Percentiles rank a stretch among this genome's conserved stretches.
phyloP scores from a whole-genome alignment of 2,797 vertebrate genomes.

The Sylvia borin region DNA sequence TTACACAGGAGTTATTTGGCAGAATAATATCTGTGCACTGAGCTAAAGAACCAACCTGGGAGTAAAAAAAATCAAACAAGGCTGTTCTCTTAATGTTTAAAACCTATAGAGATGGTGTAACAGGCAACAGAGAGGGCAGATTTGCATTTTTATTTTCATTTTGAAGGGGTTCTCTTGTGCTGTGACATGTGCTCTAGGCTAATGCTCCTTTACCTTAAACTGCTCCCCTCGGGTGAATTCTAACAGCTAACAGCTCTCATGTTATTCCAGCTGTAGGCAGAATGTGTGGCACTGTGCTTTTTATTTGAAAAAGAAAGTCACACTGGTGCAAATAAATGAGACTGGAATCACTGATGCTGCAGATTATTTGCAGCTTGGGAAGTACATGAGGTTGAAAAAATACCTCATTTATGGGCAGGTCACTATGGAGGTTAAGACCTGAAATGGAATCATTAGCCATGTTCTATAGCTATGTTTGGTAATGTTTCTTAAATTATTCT shows the following conservation, averaged over 20 bases:
- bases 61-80: slow-evolving; percentile 18
- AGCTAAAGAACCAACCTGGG: slow-evolving; percentile 32
- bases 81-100: slow-evolving; percentile 40
- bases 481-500: slow-evolving; percentile 32
- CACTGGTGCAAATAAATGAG: slow-evolving; percentile 12
- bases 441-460: not conserved
- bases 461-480: slow-evolving; percentile 16
- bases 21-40: slow-evolving; percentile 8
- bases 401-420: slow-evolving; percentile 3
- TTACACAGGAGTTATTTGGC: slow-evolving; percentile 62
- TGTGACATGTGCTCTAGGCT: not conserved
- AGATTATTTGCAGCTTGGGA: slow-evolving; percentile 31
- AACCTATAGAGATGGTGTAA: not conserved
- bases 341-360: not conserved
- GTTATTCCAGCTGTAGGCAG: slow-evolving; percentile 56
- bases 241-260: not conserved
- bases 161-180: not conserved
- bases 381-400: not conserved
- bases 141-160: slow-evolving; percentile 33
- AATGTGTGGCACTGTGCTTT: slow-evolving; percentile 5
- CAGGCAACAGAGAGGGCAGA: not conserved
- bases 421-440: not conserved
- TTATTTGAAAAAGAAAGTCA: slow-evolving; percentile 24
- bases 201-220: slow-evolving; percentile 40
- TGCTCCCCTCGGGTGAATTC: slow-evolving; percentile 23